Evolutionary conservation across 2,888 invertebrate genomes (phyloP).

Genomic region (Tinea trinotella): DNA sequence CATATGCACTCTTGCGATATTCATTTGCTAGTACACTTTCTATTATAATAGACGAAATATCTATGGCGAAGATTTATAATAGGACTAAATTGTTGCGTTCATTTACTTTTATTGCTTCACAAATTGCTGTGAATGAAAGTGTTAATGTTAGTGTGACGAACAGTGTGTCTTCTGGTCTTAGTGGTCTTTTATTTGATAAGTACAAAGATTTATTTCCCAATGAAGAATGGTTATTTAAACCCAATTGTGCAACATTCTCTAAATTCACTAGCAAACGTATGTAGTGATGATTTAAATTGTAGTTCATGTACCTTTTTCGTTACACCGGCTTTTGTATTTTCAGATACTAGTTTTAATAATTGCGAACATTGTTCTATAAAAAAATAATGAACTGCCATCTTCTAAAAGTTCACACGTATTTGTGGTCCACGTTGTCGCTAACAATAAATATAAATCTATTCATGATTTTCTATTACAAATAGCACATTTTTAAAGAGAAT

Average conservation of each 20-base stretch:
- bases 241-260: too few relatives aligned
- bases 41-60: slow-evolving; percentile 33
- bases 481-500: slow-evolving; percentile 36
- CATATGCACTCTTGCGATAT: slow-evolving; percentile 33
- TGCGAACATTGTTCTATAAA: too few relatives aligned
- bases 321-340: too few relatives aligned
- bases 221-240: too few relatives aligned
- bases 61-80: slow-evolving; percentile 6
- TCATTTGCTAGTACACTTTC: slow-evolving; percentile 43
- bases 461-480: slow-evolving; percentile 42
- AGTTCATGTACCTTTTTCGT: too few relatives aligned
- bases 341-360: too few relatives aligned
- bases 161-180: background rate
- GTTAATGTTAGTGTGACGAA: background rate
- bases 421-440: background rate
- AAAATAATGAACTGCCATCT: too few relatives aligned
- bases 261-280: too few relatives aligned
- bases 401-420: too few relatives aligned
- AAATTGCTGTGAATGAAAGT: background rate
- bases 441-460: background rate
- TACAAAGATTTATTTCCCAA: background rate
- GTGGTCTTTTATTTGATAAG: background rate
- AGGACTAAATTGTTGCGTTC: slow-evolving; percentile 2
- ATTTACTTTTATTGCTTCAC: background rate
- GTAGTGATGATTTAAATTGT: too few relatives aligned